These are phyloP conservation scores for Drosophila anomalata DNA, from an alignment of 2,888 invertebrate species.

Conservation along the genomic window DNA sequence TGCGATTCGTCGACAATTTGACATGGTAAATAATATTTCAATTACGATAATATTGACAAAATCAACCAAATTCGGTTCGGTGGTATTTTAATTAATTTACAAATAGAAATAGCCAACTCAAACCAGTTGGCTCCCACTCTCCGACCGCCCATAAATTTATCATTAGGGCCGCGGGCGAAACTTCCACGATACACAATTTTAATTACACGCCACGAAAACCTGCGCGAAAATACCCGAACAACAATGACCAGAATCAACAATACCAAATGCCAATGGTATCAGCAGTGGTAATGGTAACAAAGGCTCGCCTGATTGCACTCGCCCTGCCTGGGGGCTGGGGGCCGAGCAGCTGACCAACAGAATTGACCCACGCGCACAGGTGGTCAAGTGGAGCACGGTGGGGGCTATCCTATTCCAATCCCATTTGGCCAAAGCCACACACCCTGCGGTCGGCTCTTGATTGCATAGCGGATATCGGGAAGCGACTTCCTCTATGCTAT, in stretches of 20 bases:
- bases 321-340: constrained; percentile 60
- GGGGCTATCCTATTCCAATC: background rate
- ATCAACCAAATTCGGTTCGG: constrained; percentile 25
- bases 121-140: background rate
- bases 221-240: constrained; percentile 38
- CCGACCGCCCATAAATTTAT: constrained; percentile 49
- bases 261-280: constrained; percentile 21
- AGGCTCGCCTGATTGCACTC: constrained; percentile 68
- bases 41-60: constrained; percentile 40
- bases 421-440: constrained; percentile 18
- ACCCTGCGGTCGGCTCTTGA: constrained; percentile 47
- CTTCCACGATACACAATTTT: constrained; percentile 53
- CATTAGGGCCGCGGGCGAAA: constrained; percentile 52
- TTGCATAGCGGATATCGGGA: constrained; percentile 29
- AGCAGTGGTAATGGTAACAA: constrained; percentile 55
- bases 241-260: constrained; percentile 49
- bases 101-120: constrained; percentile 14
- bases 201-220: constrained; percentile 66
- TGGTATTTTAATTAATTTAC: constrained; percentile 58
- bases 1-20: constrained; percentile 46
- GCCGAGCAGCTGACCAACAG: constrained; percentile 69
- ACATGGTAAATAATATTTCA: constrained; percentile 39
- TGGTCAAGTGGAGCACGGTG: constrained; percentile 10
- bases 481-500: background rate
- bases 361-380: constrained; percentile 45